Percentiles rank a stretch among this genome's conserved stretches.
phyloP scores from a whole-genome alignment of 2,888 invertebrate species.

The Ditylenchus weischeri region DNA sequence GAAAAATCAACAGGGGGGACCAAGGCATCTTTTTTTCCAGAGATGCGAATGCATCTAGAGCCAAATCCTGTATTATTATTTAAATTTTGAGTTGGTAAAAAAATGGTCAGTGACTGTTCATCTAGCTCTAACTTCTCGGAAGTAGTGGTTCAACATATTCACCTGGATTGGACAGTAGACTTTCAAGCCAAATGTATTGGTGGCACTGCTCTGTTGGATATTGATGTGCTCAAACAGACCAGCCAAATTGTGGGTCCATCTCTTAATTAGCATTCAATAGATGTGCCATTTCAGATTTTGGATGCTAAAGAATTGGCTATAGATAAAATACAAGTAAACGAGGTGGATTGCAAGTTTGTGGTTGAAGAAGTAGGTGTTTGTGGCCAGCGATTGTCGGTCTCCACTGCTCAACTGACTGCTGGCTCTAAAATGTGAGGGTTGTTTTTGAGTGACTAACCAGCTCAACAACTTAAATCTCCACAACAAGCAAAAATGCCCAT shows the following conservation, averaged over 20 bases:
- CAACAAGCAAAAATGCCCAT: too few species aligned
- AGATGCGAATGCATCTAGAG: too few species aligned
- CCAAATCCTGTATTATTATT: too few species aligned
- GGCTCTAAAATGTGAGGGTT: constrained; percentile 27
- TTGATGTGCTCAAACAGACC: constrained; percentile 41
- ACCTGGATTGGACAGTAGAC: constrained; percentile 53
- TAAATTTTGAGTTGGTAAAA: background rate
- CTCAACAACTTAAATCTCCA: too few species aligned
- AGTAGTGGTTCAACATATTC: constrained; percentile 48
- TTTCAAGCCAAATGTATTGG: constrained; percentile 38
- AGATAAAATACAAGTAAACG: constrained; percentile 41
- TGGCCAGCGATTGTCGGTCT: constrained; percentile 18
- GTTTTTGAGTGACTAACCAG: background rate
- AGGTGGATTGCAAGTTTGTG: constrained; percentile 19
- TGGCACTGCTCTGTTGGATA: constrained; percentile 43
- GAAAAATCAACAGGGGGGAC: too few species aligned
- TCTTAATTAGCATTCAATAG: background rate
- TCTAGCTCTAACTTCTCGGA: constrained; percentile 44
- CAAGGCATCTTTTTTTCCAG: too few species aligned
- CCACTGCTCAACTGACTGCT: background rate
- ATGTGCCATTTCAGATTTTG: constrained; percentile 39
- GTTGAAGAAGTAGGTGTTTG: constrained; percentile 27
- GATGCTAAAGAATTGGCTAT: constrained; percentile 51
- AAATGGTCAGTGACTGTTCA: constrained; percentile 11
- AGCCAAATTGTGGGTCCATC: constrained; percentile 42